Evolutionary conservation across 1,140 invertebrate species (phyloP), one percentile per base, ranked within the genome.

Genomic region (Bombus pascuorum): DNA sequence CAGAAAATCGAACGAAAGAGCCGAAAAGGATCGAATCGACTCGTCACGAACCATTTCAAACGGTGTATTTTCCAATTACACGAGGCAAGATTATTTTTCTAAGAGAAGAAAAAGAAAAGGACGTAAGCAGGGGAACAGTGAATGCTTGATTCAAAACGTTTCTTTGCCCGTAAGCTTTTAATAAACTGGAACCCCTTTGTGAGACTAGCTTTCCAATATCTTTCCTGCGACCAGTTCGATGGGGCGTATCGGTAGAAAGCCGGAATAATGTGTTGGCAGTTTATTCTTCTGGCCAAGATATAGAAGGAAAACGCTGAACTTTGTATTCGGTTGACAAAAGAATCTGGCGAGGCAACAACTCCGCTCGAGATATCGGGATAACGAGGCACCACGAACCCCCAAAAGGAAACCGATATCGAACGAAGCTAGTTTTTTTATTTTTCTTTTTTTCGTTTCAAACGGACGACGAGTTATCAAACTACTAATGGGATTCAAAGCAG

Each of bases 281-380:
- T 70, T 32, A 62, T 82, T 74, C 80, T 32, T 22, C 34, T 53
- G n/a, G 25, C 28, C n/a, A 42, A 37, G 74, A 12, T 22, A 34
- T n/a, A 70, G 65, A 37, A 70, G 28, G 22, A 37, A 59, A 78
- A 71, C 44, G 65, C n/a, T 71, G 65, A 79, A 79, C 65, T 78
- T 59, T 59, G 75, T 44, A 71, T 76, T 53, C 15, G n/a, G 2
- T 15, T 28, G 47, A 84, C 82, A 78, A 84, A 84, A 77, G 81
- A 66, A 57, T 47, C 71, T 6, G 32, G 1, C 32, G n/a, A 34
- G 47, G 39, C 22, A 62, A 42, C 71, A 74, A 32, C 81, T 25
- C 28, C 2, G 73, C 15, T 22, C 44, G 59, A 57, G 34, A 42
- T 70, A 68, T 25, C 37, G 13, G 10, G 83, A 62, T 84, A 79